Evolutionary conservation across 2,113 vertebrate genomes (phyloP).

Genomic region (Prionailurus bengalensis): DNA sequence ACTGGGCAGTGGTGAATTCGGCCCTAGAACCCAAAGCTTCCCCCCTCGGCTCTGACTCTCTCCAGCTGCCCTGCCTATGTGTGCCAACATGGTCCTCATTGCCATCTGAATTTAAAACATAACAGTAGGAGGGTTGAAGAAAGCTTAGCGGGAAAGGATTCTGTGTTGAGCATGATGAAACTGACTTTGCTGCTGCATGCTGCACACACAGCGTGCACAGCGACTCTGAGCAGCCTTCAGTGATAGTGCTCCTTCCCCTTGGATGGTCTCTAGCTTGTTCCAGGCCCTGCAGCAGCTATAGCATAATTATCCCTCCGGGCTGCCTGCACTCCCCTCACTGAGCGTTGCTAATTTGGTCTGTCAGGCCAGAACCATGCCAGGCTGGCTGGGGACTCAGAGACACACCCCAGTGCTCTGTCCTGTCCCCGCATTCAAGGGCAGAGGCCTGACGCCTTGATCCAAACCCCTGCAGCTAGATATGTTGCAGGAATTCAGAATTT

Average conservation of each 20-base stretch:
- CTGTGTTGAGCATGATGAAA: not conserved
- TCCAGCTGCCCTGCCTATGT: too few relatives aligned
- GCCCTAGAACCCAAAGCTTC: not conserved
- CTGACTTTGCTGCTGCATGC: not conserved
- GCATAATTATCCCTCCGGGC: not conserved
- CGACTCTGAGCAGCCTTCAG: not conserved
- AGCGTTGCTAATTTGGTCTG: rapidly evolving
- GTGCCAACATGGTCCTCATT: not conserved
- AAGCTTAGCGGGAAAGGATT: not conserved
- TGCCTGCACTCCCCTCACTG: not conserved
- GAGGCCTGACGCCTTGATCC: not conserved
- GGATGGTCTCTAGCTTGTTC: not conserved
- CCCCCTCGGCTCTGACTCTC: not conserved
- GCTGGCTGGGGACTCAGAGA: not conserved
- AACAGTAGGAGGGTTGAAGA: too few relatives aligned
- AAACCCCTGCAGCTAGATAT: too few relatives aligned
- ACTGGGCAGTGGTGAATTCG: too few relatives aligned
- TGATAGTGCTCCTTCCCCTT: rapidly evolving
- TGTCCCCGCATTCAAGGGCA: not conserved
- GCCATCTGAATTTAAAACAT: not conserved
- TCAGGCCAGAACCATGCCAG: rapidly evolving
- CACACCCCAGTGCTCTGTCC: not conserved
- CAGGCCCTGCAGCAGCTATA: not conserved
- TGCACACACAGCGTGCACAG: too few relatives aligned
- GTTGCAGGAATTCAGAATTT: not conserved